Conservation (phyloP, 2,113 vertebrate species). For the Cynocephalus volans region DNA sequence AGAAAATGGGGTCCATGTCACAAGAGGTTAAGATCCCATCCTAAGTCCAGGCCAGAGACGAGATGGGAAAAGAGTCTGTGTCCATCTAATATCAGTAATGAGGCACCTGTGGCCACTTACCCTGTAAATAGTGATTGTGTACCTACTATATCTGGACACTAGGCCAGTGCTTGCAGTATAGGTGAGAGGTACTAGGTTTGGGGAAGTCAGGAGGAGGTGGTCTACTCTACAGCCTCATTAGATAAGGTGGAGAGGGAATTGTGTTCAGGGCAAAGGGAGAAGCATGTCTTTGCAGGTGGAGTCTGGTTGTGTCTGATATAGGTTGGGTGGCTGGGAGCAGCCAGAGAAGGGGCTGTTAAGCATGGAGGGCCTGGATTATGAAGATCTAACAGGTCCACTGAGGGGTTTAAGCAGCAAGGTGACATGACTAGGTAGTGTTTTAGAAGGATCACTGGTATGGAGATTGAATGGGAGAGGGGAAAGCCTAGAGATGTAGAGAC, state of each 20-base stretch:
- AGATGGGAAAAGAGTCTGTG: neutral
- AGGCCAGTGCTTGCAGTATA: neutral
- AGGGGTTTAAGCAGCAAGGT: slow-evolving; percentile 41
- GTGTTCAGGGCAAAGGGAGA: slow-evolving; percentile 5
- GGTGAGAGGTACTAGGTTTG: neutral
- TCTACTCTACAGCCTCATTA: neutral
- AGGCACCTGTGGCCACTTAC: neutral
- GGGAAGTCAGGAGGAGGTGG: neutral
- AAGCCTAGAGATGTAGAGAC: neutral
- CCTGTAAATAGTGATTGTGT: neutral
- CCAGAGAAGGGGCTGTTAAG: neutral
- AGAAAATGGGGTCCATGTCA: neutral
- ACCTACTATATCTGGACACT: neutral
- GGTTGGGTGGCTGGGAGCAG: neutral
- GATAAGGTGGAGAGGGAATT: neutral
- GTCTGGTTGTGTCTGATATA: neutral
- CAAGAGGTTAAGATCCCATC: neutral
- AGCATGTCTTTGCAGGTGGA: neutral
- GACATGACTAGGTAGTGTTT: neutral
- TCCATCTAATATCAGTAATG: neutral
- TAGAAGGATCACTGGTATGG: neutral
- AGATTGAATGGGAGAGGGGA: neutral
- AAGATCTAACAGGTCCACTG: neutral
- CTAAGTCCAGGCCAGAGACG: neutral
- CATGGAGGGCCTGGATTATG: neutral